Evolutionary conservation across 2,888 invertebrate genomes (phyloP), one percentile per base, ranked within the genome.

Genomic region (Eulithis testata): DNA sequence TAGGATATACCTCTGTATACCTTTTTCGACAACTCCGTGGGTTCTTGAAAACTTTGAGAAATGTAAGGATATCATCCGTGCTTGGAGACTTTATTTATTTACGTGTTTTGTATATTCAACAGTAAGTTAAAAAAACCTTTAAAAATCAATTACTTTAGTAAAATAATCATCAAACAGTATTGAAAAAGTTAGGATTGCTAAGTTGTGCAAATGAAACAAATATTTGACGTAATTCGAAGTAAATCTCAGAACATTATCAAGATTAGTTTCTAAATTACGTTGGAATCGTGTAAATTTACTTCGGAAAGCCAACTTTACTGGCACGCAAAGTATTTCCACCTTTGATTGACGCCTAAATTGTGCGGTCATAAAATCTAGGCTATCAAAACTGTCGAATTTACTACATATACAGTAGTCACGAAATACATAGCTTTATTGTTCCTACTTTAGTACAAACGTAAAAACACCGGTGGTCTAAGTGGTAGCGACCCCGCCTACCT

Each of bases 191-290:
- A 3, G 31, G 6, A 31, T 31, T 31, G 31, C 31, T 31, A 31
- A 31, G 31, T 36, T 6, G 50, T 31, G 49, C 9, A 60, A 69
- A 62, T 43, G 27, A 27, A 49, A 68, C 0, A 70, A 66, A 63
- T 51, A 51, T 58, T 52, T 65, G 52, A 40, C 31, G 57, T 63
- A 63, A 62, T 66, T 60, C 52, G 53, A 56, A 40, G 36, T 51
- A 55, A 65, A 62, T 63, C 53, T 65, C 36, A 14, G 9, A 66
- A 66, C 65, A 61, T 65, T 71, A 73, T 74, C 68, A 68, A 69
- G 68, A 74, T 74, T 66, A 66, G 55, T 68, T 70, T 64, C 31
- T 36, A 71, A 72, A 74, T 72, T 69, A 70, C 65, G 21, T 71
- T 66, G 47, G 67, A 67, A 70, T 71, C 64, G 65, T 59, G 61